Evolutionary conservation across 2,113 vertebrate genomes (phyloP), one percentile per base, ranked within the genome.

Genomic region (Nesogale talazaci): DNA sequence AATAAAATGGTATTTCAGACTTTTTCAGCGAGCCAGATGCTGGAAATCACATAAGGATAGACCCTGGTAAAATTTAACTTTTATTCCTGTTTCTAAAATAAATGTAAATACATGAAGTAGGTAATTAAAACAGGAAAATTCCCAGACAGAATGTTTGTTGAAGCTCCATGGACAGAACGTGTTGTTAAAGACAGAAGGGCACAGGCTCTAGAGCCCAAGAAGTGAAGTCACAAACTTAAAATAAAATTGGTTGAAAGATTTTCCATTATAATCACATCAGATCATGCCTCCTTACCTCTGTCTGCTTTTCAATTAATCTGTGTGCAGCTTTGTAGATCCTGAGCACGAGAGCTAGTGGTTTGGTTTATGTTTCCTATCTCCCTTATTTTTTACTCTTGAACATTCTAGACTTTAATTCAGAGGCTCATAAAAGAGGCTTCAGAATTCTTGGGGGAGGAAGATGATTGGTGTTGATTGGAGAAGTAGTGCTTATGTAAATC

Each of bases 41-140:
- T 0, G 91, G 89, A 92, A 94, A 76, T 86, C 14, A 93, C 2
- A 20, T 89, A 77, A 46, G 6, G 88, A 42, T 52, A 78, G 86
- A 42, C 83, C 91, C 76, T 90, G 86, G 70, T 86, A 95, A 92
- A 97, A 95, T 93, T 69, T 83, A 96, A 97, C 67, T 94, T 96
- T 96, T 3, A 1, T 94, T 95, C 65, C 72, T 82, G 90, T 92
- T 46, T 79, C 63, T 96, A 86, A 96, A 97, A 97, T 96, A 93
- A 97, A 90, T 70, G 83, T 57, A 94, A 96, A 59, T 84, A 83
- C 52, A 38, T 88, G 65, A 83, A 78, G 57, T 0, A 4, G 1
- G 3, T 38, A 80, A 34, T n/a, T 6, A 92, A 72, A 6, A 78
- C 81, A 36, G 61, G 69, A 63, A 90, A 76, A 89, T 94, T 90